Evolutionary conservation across 2,113 vertebrate species (phyloP), one percentile per base, ranked within the genome.

Genomic region (Pteronura brasiliensis): DNA sequence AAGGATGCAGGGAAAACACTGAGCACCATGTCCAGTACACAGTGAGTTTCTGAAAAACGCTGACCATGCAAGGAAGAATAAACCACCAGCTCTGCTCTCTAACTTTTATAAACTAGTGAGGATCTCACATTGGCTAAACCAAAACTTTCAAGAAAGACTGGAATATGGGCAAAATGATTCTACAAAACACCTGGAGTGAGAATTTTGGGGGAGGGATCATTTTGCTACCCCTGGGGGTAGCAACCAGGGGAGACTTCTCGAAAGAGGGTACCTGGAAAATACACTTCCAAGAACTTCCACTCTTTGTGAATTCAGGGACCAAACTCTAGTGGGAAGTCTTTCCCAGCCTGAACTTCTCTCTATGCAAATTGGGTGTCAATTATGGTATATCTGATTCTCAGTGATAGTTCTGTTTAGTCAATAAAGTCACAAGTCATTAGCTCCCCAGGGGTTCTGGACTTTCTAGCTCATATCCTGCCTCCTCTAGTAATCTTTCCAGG

Each of bases 1-100:
- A 69, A 67, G 18, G 17, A 52, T 61, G 13, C 7, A 13, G 27
- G 63, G 82, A 31, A 90, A 52, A 34, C 49, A 11, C 3, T 0
- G 20, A 67, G 36, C 8, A 25, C 25, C 3, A 25, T 11, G 20
- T 8, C 25, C 0, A 0, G 49, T 47, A 52, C 0, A 0, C 25
- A 20, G 44, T 31, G 39, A 81, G 34, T 23, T 90, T 74, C 76
- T 36, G 12, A 52, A 63, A 79, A 79, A 79, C 11, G 29, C 23
- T 8, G 42, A 34, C 21, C 20, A 3, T 10, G 69, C 3, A 1
- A 67, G 44, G 79, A 79, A 95, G 92, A 74, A 67, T 27, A 57
- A 82, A 34, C 49, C 25, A 61, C 15, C n/a, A 36, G 21, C 65
- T 88, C 69, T 81, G 47, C 11, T 61, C 69, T 92, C 39, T 23